Evolutionary conservation across 2,113 vertebrate genomes (phyloP), one percentile per base, ranked within the genome.

Genomic region (Coturnix japonica): DNA sequence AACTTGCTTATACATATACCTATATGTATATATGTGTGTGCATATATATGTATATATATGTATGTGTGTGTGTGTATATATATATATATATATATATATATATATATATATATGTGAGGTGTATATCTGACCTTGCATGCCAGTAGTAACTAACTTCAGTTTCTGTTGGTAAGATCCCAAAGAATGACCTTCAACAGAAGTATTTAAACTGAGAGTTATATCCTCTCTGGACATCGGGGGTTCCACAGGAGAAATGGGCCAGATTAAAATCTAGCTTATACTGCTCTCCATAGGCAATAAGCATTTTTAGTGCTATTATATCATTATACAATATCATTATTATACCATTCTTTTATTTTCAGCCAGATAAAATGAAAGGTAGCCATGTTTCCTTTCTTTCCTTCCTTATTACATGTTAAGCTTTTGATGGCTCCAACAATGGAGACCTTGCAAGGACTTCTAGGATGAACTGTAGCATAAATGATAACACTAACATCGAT

Each of bases 11-110:
- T 3, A 22, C 3, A 23, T 1, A 22, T 9, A 39, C 39, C n/a
- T 4, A 20, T 22, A 23, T 39, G 20, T 4, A 56, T 39, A 46
- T 46, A 47, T 3, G n/a, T n/a, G n/a, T n/a, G n/a, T n/a, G n/a
- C n/a, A 33, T 3, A 23, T 1, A 47, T 47, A 47, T 3, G 25
- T 3, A 19, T 1, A 18, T 4, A 17, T 22, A 20, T 41, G 17
- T 4, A 47, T 39, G 43, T 10, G 16, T n/a, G n/a, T n/a, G n/a
- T n/a, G n/a, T n/a, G n/a, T 3, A 22, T 1, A 22, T 4, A 20
- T 22, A 23, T 39, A 25, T 4, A 56, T 39, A 46, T 46, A 47
- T 3, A 33, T 3, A 23, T 1, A 47, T 47, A 47, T 3, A 30
- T 3, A 19, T 1, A 18, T 4, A 17, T 22, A 20, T 41, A 21